Base-by-base conservation (phyloP, 2,888 invertebrate species). In the Hirtodrosophila confusa region DNA sequence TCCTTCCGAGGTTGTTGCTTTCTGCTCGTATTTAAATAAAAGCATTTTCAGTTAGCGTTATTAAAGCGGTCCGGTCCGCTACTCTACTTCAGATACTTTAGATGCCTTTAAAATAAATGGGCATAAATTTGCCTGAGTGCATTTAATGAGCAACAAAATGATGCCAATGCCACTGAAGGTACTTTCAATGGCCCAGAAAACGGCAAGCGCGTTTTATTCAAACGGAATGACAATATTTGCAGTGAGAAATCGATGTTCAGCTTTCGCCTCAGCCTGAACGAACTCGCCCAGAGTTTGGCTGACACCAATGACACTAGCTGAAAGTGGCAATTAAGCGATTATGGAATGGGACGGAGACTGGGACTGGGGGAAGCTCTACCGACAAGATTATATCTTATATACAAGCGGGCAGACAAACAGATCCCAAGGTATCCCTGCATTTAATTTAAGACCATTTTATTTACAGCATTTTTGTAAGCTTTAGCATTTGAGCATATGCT, bases 91-190 rank as follows among this genome's bases (percentile, higher is more conserved):
- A 49, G 49, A 54, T 66, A 49, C 60, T 17, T 17, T 17, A 17
- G 51, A 41, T 48, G 51, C 60, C 54, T 58, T 66, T 55, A 55
- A 75, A 71, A 75, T 67, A 64, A 75, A 75, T 64, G 75, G 57
- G 69, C 61, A 72, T 75, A 75, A 75, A 75, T 75, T 75, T 75
- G 75, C 68, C 68, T 72, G 69, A 75, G 75, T 75, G 75, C 76
- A 75, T 75, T 75, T 75, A 75, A 75, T 75, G 75, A 75, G 75
- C 72, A 67, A 72, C 75, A 64, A 75, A 75, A 61, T 64, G 68
- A 12, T 53, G 57, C 29, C 74, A 45, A 40, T 51, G 51, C 27
- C 43, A n/a, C 39, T 41, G 35, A 6, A 56, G 47, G 47, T 29
- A 23, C 24, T 53, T 47, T 69, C 69, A 74, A 73, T 73, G 65